phyloP scores from a whole-genome alignment of 2,797 vertebrate genomes.

The Streptopelia turtur region DNA sequence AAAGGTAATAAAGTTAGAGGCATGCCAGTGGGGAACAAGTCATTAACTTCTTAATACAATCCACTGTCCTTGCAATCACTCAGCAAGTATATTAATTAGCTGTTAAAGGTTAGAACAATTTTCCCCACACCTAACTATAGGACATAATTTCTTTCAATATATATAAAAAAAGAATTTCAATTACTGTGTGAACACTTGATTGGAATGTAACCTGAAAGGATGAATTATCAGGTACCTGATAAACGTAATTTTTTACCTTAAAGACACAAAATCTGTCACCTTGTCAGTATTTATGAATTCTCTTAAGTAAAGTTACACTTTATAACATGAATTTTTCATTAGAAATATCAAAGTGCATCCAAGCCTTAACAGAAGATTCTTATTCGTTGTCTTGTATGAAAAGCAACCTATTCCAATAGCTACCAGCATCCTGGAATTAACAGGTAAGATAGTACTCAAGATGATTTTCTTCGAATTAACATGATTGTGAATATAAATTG shows the following conservation, averaged over 20 bases:
- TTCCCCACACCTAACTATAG: neutral
- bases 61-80: constrained; percentile 58
- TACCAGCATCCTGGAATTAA: neutral
- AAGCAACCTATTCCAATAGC: neutral
- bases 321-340: neutral
- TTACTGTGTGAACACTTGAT: neutral
- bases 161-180: neutral
- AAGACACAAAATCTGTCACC: neutral
- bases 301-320: neutral
- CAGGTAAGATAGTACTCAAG: neutral
- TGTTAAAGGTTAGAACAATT: constrained; percentile 6
- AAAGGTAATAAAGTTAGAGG: constrained; percentile 59
- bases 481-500: neutral
- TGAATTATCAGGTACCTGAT: neutral
- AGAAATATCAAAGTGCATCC: neutral
- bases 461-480: neutral
- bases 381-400: neutral
- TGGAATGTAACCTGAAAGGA: neutral
- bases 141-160: neutral
- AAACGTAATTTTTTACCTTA: neutral
- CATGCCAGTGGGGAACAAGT: constrained; percentile 45
- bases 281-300: neutral
- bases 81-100: constrained; percentile 48
- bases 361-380: neutral
- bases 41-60: constrained; percentile 66